A percentile compares a stretch with the other conserved stretches of the same genome.
phyloP scores from a whole-genome alignment of 2,888 invertebrate species.

The Hyles lineata region DNA sequence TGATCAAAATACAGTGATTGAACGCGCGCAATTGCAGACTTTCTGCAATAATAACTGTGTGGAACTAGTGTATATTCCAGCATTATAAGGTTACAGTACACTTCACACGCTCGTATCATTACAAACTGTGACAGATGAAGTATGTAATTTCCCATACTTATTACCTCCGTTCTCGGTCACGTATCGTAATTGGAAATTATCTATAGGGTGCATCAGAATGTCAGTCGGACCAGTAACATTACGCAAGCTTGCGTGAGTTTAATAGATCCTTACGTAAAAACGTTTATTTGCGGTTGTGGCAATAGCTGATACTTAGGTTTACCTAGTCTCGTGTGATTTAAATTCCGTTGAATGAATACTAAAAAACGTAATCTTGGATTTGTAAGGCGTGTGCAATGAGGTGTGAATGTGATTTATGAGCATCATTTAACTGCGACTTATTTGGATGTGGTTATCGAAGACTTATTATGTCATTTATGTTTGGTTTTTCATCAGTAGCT shows the following conservation, averaged over 20 bases:
- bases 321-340: constrained; percentile 14
- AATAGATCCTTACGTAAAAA: constrained; percentile 22
- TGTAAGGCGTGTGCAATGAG: neutral
- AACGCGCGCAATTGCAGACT: constrained; percentile 5
- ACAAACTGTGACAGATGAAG: constrained; percentile 15
- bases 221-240: constrained; percentile 2
- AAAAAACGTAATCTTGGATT: neutral
- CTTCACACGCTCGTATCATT: constrained; percentile 9
- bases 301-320: constrained; percentile 3
- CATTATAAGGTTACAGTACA: constrained; percentile 10
- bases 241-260: constrained; percentile 24
- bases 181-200: constrained; percentile 17
- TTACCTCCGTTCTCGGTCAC: constrained; percentile 12
- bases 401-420: neutral
- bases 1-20: neutral
- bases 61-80: constrained; percentile 5
- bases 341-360: constrained; percentile 21
- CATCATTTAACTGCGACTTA: neutral
- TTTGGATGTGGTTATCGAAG: neutral
- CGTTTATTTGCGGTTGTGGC: constrained; percentile 11
- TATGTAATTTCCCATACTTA: constrained; percentile 17
- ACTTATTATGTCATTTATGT: neutral
- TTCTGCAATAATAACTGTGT: constrained; percentile 13
- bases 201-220: constrained; percentile 23
- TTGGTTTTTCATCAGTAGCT: neutral